Evolutionary conservation across 2,888 invertebrate genomes (phyloP), one percentile per base, ranked within the genome.

Genomic region (Sinotaia quadrata): DNA sequence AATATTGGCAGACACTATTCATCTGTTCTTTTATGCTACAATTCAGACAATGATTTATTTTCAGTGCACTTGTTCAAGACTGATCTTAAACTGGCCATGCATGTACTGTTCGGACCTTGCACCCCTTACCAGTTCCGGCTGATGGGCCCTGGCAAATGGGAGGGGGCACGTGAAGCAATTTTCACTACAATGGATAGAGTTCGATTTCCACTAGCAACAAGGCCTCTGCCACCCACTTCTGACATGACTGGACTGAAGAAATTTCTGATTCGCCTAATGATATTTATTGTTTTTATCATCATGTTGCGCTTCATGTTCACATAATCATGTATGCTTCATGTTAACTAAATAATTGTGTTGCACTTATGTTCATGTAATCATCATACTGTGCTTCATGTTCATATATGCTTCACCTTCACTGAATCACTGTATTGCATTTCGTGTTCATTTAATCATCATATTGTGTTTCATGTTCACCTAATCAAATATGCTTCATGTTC

Each of bases 91-190:
- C 76, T 86, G 65, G 87, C 85, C 0, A 70, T 76, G 51, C 62
- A 75, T 4, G 78, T 87, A 10, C 67, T 83, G 15, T 84, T 85
- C 62, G 88, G 85, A 0, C 84, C 87, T 4, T 78, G 77, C 57
- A 81, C 85, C 12, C 81, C 88, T 0, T 88, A 87, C 72, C 88
- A 89, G 69, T 89, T 85, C 75, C 79, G 89, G n/a, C 78, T 89
- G 18, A 70, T 68, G 36, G 90, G 90, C 0, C 87, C 88, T 4
- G 84, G 89, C 51, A 67, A 78, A 10, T 90, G 90, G 90, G 52
- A 72, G 2, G 89, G 88, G 5, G 90, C 90, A 0, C 78, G 88
- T 57, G 74, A 88, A 4, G 88, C 89, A n/a, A 87, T 90, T 34
- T 52, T 87, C 60, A 84, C 82, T 12, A 78, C 79, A 62, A 81